phyloP scores from a whole-genome alignment of 2,888 invertebrate genomes.

The Drosophila limbata region DNA sequence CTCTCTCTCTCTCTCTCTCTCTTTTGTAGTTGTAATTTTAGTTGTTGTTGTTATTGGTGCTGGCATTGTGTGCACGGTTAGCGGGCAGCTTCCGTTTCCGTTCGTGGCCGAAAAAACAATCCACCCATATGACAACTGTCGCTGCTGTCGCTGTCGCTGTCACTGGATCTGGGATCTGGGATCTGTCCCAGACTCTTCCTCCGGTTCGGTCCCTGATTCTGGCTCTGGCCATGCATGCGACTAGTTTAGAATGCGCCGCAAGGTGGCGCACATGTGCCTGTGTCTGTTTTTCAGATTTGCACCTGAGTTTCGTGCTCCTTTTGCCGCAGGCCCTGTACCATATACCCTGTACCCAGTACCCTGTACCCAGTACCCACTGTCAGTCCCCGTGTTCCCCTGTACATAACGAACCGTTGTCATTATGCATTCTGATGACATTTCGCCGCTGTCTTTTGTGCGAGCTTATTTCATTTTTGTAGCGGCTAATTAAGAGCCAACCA shows the following conservation, averaged over 20 bases:
- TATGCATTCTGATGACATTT: slow-evolving; percentile 82
- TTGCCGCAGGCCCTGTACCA: slow-evolving; percentile 21
- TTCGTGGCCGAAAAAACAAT: slow-evolving; percentile 65
- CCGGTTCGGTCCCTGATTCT: slow-evolving; percentile 13
- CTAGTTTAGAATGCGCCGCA: slow-evolving; percentile 62
- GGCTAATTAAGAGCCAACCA: slow-evolving; percentile 69
- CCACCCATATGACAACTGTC: slow-evolving; percentile 79
- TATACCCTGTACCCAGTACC: neutral
- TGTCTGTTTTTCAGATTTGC: slow-evolving; percentile 64
- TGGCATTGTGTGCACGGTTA: slow-evolving; percentile 61
- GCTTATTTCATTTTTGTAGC: slow-evolving; percentile 71
- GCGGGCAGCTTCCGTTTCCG: slow-evolving; percentile 77
- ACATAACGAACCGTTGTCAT: slow-evolving; percentile 70
- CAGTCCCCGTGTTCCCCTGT: neutral
- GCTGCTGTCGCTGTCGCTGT: slow-evolving; percentile 47
- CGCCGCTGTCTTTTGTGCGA: slow-evolving; percentile 67
- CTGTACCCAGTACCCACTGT: neutral
- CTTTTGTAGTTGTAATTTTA: slow-evolving; percentile 17
- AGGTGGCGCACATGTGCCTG: slow-evolving; percentile 69
- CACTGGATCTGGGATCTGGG: slow-evolving; percentile 18
- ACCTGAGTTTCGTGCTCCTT: slow-evolving; percentile 41
- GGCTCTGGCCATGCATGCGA: slow-evolving; percentile 47
- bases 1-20: neutral
- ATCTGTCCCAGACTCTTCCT: slow-evolving; percentile 31
- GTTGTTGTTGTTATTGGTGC: slow-evolving; percentile 27